A percentile compares a stretch with the other conserved stretches of the same genome.
phyloP scores from a whole-genome alignment of 2,888 invertebrate species.

The Apamea epomidion region DNA sequence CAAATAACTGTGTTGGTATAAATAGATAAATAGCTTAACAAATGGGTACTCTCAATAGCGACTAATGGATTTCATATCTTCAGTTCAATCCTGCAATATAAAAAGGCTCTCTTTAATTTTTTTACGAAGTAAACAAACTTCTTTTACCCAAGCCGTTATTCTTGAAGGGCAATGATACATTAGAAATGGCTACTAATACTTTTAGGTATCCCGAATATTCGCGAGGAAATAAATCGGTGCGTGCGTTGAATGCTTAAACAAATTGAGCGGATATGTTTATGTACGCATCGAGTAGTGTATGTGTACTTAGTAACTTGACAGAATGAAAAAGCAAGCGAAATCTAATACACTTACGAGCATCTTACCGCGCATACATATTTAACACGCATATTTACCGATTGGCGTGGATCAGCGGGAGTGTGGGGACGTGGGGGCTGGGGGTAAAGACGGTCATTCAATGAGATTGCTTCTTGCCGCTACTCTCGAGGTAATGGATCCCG shows the following conservation, averaged over 20 bases:
- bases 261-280: constrained; percentile 76
- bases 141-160: constrained; percentile 26
- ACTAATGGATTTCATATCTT: constrained; percentile 60
- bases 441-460: constrained; percentile 90
- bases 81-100: constrained; percentile 33
- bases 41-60: constrained; percentile 54
- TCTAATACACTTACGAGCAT: constrained; percentile 90
- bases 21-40: constrained; percentile 62
- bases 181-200: constrained; percentile 54
- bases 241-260: constrained; percentile 79
- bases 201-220: constrained; percentile 63
- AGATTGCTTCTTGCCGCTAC: constrained; percentile 91
- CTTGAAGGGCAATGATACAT: constrained; percentile 59
- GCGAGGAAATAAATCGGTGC: constrained; percentile 76
- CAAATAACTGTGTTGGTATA: constrained; percentile 71
- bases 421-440: constrained; percentile 74
- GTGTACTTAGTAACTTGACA: constrained; percentile 81
- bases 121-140: constrained; percentile 32
- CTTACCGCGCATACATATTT: constrained; percentile 90
- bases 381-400: constrained; percentile 91
- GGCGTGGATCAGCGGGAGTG: constrained; percentile 86
- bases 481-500: constrained; percentile 90
- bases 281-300: constrained; percentile 75
- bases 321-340: constrained; percentile 89
- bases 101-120: constrained; percentile 27